Percentiles rank a stretch among this genome's conserved stretches.
Conservation (phyloP, 1,140 invertebrate genomes). For the Zophobas atratus region DNA sequence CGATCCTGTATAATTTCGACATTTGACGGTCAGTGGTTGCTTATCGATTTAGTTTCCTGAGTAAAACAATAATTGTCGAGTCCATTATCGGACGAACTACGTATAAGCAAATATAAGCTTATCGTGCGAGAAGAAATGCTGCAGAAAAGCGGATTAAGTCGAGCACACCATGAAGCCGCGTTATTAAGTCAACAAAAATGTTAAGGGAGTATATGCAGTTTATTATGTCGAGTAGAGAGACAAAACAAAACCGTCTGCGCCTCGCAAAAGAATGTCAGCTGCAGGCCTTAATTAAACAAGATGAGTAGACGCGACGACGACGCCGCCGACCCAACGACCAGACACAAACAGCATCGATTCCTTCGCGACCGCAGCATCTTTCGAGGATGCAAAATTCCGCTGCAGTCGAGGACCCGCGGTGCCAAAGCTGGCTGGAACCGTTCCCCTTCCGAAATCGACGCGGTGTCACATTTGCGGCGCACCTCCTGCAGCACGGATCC, state of each 20-base stretch:
- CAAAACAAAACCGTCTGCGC: constrained; percentile 8
- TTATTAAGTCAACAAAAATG: constrained; percentile 23
- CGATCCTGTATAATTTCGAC: no score
- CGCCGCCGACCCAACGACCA: no score
- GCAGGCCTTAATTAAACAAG: constrained; percentile 38
- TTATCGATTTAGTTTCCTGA: no score
- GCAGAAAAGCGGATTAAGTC: constrained; percentile 22
- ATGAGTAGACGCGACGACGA: constrained; percentile 4
- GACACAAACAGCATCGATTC: no score
- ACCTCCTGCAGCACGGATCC: constrained; percentile 22
- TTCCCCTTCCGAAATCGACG: no score
- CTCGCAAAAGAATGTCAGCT: constrained; percentile 34
- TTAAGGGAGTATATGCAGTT: constrained; percentile 37
- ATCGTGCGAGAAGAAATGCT: no score
- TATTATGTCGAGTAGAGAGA: constrained; percentile 37
- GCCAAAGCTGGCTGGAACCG: background rate
- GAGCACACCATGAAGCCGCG: constrained; percentile 17
- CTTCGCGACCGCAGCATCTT: no score
- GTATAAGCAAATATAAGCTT: no score
- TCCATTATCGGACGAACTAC: constrained; percentile 3
- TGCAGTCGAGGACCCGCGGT: background rate
- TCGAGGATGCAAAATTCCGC: no score
- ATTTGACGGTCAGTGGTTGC: no score
- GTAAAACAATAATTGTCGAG: no score
- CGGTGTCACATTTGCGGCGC: background rate